Evolutionary conservation across 2,797 vertebrate genomes (phyloP).

Genomic region (Acrocephalus scirpaceus): DNA sequence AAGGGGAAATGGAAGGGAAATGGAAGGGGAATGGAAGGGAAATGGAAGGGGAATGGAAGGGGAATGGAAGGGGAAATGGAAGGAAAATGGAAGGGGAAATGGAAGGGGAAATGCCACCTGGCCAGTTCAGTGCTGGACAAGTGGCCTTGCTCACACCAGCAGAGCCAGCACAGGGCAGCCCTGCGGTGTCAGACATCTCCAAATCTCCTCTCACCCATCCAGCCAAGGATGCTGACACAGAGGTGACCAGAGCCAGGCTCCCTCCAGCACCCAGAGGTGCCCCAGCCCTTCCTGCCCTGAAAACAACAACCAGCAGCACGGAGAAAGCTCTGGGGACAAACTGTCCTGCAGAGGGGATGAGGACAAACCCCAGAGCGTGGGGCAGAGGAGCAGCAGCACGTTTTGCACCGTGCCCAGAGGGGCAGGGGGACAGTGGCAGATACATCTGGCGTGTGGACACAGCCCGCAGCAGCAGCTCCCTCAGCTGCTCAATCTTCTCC

Average conservation of each 20-base stretch:
- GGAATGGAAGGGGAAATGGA: background rate
- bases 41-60: no score
- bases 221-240: fast-evolving
- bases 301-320: background rate
- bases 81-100: background rate
- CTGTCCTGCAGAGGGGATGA: background rate
- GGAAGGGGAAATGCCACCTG: no score
- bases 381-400: background rate
- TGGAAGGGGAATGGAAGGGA: no score
- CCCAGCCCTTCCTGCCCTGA: background rate
- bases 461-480: conserved; percentile 85
- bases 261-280: fast-evolving
- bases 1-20: no score
- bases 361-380: background rate
- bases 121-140: background rate
- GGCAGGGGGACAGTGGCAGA: conserved; percentile 64
- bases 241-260: background rate
- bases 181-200: fast-evolving
- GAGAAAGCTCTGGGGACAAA: background rate
- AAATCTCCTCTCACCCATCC: background rate
- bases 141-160: background rate
- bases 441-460: conserved; percentile 89
- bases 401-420: background rate
- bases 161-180: background rate
- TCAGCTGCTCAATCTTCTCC: conserved; percentile 88